A percentile compares a stretch with the other conserved stretches of the same genome.
phyloP scores from a whole-genome alignment of 2,888 invertebrate genomes.

The Meiosimyza decipiens region DNA sequence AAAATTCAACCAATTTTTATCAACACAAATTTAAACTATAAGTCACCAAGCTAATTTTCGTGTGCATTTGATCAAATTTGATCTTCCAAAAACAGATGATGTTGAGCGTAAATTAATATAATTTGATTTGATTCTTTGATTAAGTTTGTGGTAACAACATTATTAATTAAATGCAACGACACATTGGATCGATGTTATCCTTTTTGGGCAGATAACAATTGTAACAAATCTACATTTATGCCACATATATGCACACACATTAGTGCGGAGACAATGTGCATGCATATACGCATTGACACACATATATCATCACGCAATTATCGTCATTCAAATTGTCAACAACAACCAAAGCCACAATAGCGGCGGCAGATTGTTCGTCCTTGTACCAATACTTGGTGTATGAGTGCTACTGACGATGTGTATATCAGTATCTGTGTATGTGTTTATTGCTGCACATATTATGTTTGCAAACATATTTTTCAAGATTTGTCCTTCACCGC shows the following conservation, averaged over 20 bases:
- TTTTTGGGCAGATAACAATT: too few species aligned
- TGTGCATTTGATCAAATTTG: too few species aligned
- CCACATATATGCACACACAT: not conserved
- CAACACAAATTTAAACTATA: too few species aligned
- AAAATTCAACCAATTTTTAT: too few species aligned
- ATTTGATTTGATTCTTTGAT: too few species aligned
- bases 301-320: slow-evolving; percentile 25
- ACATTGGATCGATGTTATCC: too few species aligned
- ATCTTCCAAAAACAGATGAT: too few species aligned
- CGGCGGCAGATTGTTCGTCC: slow-evolving; percentile 17
- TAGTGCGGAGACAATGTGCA: not conserved
- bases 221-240: not conserved
- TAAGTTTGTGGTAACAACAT: too few species aligned
- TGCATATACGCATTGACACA: slow-evolving; percentile 1
- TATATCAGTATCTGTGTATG: slow-evolving; percentile 34
- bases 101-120: too few species aligned
- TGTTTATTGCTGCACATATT: slow-evolving; percentile 20
- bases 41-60: too few species aligned
- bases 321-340: slow-evolving; percentile 31
- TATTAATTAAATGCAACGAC: too few species aligned
- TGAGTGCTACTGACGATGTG: slow-evolving; percentile 28
- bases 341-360: slow-evolving; percentile 16
- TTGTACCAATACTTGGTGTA: slow-evolving; percentile 26
- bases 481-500: slow-evolving; percentile 1
- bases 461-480: slow-evolving; percentile 8